Evolutionary conservation across 1,140 invertebrate species (phyloP).

Genomic region (Sinonovacula constricta): DNA sequence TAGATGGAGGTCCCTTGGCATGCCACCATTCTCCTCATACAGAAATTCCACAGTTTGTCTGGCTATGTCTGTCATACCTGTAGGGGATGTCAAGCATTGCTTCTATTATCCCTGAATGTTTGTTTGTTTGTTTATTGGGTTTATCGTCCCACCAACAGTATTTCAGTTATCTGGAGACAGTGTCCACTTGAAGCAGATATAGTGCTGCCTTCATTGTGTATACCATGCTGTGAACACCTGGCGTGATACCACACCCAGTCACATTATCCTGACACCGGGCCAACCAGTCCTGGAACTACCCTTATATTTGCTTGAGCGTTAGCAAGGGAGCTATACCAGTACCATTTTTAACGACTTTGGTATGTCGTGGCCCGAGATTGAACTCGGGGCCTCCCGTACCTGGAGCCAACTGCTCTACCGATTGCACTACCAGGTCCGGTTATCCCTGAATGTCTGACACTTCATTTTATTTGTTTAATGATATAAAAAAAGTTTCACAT

Average conservation of each 20-base stretch:
- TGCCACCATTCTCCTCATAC: conserved; percentile 79
- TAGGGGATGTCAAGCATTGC: background rate
- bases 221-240: background rate
- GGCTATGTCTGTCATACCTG: conserved; percentile 79
- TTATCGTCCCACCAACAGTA: background rate
- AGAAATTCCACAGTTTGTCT: conserved; percentile 79
- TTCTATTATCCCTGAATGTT: background rate
- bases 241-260: background rate
- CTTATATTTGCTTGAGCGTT: background rate
- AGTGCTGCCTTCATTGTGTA: background rate
- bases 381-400: too few species aligned
- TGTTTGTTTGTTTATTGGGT: too few species aligned
- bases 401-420: too few species aligned
- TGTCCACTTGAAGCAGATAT: background rate
- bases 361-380: background rate
- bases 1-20: conserved; percentile 78
- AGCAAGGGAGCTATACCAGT: background rate
- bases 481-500: too few species aligned
- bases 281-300: background rate
- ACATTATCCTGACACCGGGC: background rate
- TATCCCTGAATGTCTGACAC: too few species aligned
- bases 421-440: too few species aligned
- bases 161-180: background rate
- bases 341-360: background rate
- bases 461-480: too few species aligned